Evolutionary conservation across 2,888 invertebrate species (phyloP), one percentile per base, ranked within the genome.

Genomic region (Buathra laborator): DNA sequence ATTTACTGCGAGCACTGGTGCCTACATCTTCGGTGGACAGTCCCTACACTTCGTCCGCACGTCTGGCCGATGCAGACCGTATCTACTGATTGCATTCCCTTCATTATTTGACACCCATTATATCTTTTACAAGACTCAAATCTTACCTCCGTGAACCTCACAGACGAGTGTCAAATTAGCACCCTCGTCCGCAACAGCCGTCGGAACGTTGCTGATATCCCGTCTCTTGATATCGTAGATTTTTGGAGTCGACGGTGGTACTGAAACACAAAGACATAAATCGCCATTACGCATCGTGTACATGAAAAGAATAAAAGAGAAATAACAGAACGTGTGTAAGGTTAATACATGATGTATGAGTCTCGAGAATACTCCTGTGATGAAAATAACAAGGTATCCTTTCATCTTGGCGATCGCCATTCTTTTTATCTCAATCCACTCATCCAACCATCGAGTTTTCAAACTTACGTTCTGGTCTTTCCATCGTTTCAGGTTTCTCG

Each of bases 71-170:
- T 32, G 0, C 19, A 32, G n/a, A 12, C 19, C 37, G 6, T 75
- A 37, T 75, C 48, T 64, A 74, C 74, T 32, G 32, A 48, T 64
- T 9, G 24, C 44, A 53, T 56, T 67, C 66, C 44, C 32, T 48
- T 10, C 43, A 72, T 76, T 10, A 44, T 64, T 29, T 16, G 10
- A 10, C 44, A 1, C 12, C n/a, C 75, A 59, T 81, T 48, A 72
- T 43, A 10, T 19, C 32, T 32, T 32, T 59, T 1, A 16, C 46
- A 24, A 51, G n/a, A 62, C 37, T 37, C 5, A 48, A 78, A 62
- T 93, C 95, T 95, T 95, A 98, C 98, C 98, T 95, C 97, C 97
- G 91, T 96, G 96, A 14, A 97, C 98, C 95, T 98, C 98, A 92
- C 98, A 98, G 91, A 97, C 96, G 86, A 98, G 96, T 90, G 96